Conservation (phyloP, 2,888 invertebrate species). For the Synanthedon formicaeformis region DNA sequence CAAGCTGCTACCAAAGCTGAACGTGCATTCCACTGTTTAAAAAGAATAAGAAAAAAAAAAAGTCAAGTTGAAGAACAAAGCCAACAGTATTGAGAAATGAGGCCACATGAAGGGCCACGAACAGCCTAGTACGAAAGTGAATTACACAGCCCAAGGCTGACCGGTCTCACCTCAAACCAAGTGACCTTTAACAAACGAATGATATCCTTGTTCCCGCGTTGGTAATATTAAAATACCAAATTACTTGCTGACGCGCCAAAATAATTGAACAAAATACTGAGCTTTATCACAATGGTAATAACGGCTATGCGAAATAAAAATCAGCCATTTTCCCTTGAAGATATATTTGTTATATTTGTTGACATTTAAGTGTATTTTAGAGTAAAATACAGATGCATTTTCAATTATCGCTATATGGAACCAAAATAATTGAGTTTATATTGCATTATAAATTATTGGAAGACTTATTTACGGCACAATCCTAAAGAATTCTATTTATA, state of each 20-base stretch:
- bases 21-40: not conserved
- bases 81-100: constrained; percentile 53
- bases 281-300: not conserved
- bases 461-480: no score
- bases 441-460: no score
- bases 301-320: no score
- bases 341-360: no score
- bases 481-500: no score
- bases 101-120: constrained; percentile 59
- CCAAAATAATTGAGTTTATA: no score
- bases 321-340: no score
- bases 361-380: no score
- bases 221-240: constrained; percentile 40
- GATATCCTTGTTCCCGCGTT: constrained; percentile 61
- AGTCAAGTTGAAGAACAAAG: constrained; percentile 32
- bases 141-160: constrained; percentile 62
- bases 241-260: constrained; percentile 7
- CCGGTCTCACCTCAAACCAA: constrained; percentile 64
- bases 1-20: not conserved
- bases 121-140: constrained; percentile 57
- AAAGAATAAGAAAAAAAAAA: not conserved
- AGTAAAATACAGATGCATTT: no score
- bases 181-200: constrained; percentile 59
- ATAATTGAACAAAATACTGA: not conserved
- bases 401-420: no score